A percentile compares a stretch with the other conserved stretches of the same genome.
Evolutionary conservation across 2,113 vertebrate species (phyloP).

Genomic region (Odocoileus virginianus): DNA sequence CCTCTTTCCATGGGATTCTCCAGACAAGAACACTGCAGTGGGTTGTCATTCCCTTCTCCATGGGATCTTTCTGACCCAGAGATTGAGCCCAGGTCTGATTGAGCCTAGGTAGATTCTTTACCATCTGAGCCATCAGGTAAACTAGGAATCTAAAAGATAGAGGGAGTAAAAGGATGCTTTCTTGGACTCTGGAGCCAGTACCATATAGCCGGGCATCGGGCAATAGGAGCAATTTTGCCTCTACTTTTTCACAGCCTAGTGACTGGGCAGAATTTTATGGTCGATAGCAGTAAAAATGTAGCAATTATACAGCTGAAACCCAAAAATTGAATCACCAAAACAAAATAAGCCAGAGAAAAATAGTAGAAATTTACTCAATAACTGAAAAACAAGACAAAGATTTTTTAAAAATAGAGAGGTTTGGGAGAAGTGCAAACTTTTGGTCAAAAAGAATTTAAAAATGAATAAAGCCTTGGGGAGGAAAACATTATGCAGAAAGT

Average conservation of each 20-base stretch:
- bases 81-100: neutral
- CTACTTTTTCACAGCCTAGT: constrained; percentile 26
- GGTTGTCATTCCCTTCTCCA: neutral
- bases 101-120: neutral
- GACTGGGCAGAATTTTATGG: constrained; percentile 31
- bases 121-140: neutral
- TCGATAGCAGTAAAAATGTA: constrained; percentile 1
- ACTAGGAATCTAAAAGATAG: neutral
- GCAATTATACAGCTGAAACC: neutral
- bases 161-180: neutral
- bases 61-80: neutral
- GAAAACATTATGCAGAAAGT: neutral
- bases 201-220: neutral
- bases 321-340: constrained; percentile 23
- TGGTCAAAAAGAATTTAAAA: neutral
- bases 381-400: neutral
- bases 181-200: neutral
- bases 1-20: neutral
- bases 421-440: neutral
- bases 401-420: neutral
- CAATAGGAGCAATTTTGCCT: neutral
- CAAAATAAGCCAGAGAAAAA: neutral
- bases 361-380: neutral
- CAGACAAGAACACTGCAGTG: neutral
- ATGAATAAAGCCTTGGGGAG: neutral